Evolutionary conservation across 2,888 invertebrate species (phyloP), one percentile per base, ranked within the genome.

Genomic region (Sisyra terminalis): DNA sequence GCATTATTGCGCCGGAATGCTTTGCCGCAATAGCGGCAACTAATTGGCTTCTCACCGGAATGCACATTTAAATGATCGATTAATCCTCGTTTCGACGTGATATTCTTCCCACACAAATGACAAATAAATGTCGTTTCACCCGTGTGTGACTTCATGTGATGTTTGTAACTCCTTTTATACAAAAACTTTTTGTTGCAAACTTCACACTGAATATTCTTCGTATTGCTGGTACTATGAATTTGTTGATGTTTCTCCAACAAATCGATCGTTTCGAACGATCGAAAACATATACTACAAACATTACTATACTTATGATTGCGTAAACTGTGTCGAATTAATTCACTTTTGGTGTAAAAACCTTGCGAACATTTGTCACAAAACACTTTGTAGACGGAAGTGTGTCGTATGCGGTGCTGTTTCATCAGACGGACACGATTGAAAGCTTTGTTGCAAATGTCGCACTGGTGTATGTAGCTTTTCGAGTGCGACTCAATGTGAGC

Each of bases 171-270:
- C 29, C 29, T 37, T 24, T 43, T 43, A 18, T 43, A 29, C 13
- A 54, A 45, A 40, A 56, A 57, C 1, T 55, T 53, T 44, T 53
- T 57, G 4, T 50, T 51, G 46, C 59, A 59, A 7, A 55, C 47
- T 4, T 52, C 49, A 44, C 59, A 59, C 8, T 49, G 46, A 38
- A 52, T 49, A 11, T 53, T 51, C n/a, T 65, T 60, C 30, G 60
- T 67, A 2, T 69, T 70, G 16, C 67, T 56, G 0, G 64, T 54
- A 5, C 68, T 64, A 42, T 71, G 71, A 0, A 60, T 61, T 4
- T 38, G 9, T 1, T 36, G 3, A 18, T 46, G 46, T 14, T 44
- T 44, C 14, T 44, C 34, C 11, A 44, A 11, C 18, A 39, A 7
- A 9, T 43, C 32, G 24, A 35, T 11, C 6, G 18, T 39, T 17